Base-by-base conservation (phyloP, 2,888 invertebrate species). In the Bhutanitis thaidina region DNA sequence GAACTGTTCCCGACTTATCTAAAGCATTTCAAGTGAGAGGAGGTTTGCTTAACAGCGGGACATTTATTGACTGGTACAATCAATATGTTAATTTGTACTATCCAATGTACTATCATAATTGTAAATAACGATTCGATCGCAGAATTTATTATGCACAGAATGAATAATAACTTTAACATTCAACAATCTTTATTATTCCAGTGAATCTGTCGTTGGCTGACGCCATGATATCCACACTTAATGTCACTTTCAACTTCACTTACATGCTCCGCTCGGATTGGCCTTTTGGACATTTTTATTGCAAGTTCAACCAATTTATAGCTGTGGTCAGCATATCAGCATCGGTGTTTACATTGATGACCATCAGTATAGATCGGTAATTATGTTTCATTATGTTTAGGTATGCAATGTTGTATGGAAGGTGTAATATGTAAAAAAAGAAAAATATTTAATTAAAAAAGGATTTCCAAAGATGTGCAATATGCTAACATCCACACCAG, bases 321-420 rank as follows among this genome's bases (percentile, higher is more conserved):
- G 95, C 97, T 0, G 95, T 97, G 36, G 92, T 98, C 52, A 97
- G 98, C 54, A 96, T 98, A 63, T 94, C 96, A 56, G 97, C 97
- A 0, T 98, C 97, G 13, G 98, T 98, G 46, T 97, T 99, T 84
- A 98, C 98, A 0, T 92, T 99, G 62, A 96, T 98, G 94, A 98
- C 98, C 51, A 98, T 99, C 67, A 97, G 98, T 55, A 95, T 98
- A 61, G 99, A 99, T 89, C 94, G 99, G 98, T 98, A 77, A 93
- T 94, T 43, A 13, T 9, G 1, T 7, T 20, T 20, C 5, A 20
- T 20, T 2, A 20, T 20, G 5, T 20, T 20, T 20, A 3, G 5
- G n/a, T n/a, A n/a, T n/a, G n/a, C n/a, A n/a, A n/a, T n/a, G n/a
- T n/a, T n/a, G n/a, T n/a, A n/a, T n/a, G n/a, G n/a, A n/a, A n/a